Base-by-base conservation (phyloP, 2,113 vertebrate species). In the Gorsachius goisagi region DNA sequence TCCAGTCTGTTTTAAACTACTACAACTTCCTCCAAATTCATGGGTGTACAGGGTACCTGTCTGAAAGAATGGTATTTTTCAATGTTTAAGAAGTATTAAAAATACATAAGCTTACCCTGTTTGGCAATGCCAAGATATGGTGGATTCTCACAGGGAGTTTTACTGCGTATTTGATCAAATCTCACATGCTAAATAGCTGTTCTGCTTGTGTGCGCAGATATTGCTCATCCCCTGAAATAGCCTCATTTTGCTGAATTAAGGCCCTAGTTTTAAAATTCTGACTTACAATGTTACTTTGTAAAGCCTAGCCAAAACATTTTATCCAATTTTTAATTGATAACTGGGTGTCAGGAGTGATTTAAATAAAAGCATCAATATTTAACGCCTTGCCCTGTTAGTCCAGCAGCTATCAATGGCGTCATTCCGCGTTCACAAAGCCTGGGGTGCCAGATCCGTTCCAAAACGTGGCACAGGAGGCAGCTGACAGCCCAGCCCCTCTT, bases 1-100 rank as follows among this genome's bases (percentile, higher is more conserved):
- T 73, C 98, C 45, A 88, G 69, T 59, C 90, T 98, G 75, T 98
- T 98, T 95, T 98, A 85, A 97, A 41, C 22, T 56, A 9, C 55
- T 77, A 16, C 49, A 60, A 2, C 50, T 73, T 92, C 35, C 37
- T 92, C 60, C 41, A 64, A 30, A 75, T 17, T 49, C 41, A 18
- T 17, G 49, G 26, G 3, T 23, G 30, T 27, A 49, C 8, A 28
- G 45, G 32, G 2, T 44, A 35, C 67, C 79, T 82, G 10, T 39
- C 78, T 96, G 80, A 75, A 88, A 84, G 13, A 80, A 30, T 0
- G 73, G 14, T 23, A 33, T 71, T 67, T 75, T 80, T 76, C 75
- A 33, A 0, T 35, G 73, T 26, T 33, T 12, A 85, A 71, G 21
- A 21, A 67, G 5, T 68, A 21, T 35, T 83, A 59, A 83, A 80